Percentiles rank a stretch among this genome's conserved stretches.
phyloP scores from a whole-genome alignment of 2,113 vertebrate species.

The Gavialis gangeticus region DNA sequence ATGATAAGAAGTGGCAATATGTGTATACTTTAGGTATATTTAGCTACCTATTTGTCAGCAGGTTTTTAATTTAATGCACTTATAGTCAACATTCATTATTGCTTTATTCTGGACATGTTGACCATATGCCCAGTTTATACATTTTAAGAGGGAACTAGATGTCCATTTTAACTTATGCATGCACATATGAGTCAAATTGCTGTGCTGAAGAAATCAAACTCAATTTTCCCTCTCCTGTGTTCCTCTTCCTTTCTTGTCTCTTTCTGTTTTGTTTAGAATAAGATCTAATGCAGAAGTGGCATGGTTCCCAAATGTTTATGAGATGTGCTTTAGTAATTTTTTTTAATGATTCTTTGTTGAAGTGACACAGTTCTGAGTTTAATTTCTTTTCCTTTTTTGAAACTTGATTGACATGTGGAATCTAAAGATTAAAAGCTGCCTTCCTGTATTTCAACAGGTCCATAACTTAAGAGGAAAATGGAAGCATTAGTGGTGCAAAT shows the following conservation, averaged over 20 bases:
- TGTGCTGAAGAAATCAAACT: background rate
- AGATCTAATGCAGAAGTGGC: background rate
- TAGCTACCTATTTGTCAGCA: background rate
- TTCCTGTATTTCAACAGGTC: background rate
- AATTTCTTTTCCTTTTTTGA: background rate
- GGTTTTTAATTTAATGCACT: background rate
- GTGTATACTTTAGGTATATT: background rate
- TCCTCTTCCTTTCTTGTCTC: background rate
- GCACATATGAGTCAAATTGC: background rate
- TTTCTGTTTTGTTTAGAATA: background rate
- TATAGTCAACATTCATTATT: background rate
- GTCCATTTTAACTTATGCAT: background rate
- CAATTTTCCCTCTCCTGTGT: background rate
- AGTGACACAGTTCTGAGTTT: constrained; percentile 1
- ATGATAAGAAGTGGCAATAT: background rate
- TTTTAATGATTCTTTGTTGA: background rate
- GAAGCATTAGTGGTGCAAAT: background rate
- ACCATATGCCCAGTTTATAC: background rate
- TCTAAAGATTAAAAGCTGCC: constrained; percentile 8
- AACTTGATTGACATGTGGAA: background rate
- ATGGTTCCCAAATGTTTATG: background rate
- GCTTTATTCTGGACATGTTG: background rate
- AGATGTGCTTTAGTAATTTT: background rate
- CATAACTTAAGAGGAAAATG: background rate
- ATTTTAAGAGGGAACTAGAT: background rate